Percentiles rank a stretch among this genome's conserved stretches.
These are phyloP conservation scores for Buphagus erythrorhynchus DNA, from an alignment of 2,797 vertebrate genomes.

Conservation along the genomic window DNA sequence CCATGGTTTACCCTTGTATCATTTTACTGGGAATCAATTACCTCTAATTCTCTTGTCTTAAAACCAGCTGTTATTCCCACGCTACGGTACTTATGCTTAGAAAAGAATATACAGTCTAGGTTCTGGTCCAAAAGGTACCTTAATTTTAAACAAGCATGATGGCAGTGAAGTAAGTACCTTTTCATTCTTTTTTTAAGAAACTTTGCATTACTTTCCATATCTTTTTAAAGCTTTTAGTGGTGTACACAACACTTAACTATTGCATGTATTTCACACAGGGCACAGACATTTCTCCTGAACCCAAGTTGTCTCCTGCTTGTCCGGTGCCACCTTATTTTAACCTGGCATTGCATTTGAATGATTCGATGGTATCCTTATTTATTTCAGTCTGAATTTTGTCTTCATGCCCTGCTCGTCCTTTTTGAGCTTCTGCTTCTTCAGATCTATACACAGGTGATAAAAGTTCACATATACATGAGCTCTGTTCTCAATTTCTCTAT, in stretches of 20 bases:
- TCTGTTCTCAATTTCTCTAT: background rate
- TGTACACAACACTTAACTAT: background rate
- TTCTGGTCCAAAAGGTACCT: background rate
- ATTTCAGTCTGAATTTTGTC: background rate
- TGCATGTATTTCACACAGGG: background rate
- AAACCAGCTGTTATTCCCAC: background rate
- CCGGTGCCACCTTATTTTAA: background rate
- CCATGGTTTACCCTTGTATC: background rate
- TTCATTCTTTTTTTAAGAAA: background rate
- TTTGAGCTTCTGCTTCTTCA: background rate
- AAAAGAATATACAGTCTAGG: background rate
- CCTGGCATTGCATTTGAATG: background rate
- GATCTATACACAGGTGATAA: background rate
- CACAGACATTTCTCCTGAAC: background rate
- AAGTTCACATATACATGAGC: background rate
- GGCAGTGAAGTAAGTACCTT: background rate
- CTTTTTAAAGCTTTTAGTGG: background rate
- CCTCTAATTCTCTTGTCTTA: background rate
- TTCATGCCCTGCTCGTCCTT: background rate
- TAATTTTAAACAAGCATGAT: background rate
- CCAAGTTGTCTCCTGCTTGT: background rate
- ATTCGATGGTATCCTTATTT: background rate
- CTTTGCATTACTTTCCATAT: background rate
- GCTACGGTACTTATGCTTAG: accelerated
- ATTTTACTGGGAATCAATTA: background rate